Evolutionary conservation across 2,113 vertebrate genomes (phyloP), one percentile per base, ranked within the genome.

Genomic region (Miniopterus natalensis): DNA sequence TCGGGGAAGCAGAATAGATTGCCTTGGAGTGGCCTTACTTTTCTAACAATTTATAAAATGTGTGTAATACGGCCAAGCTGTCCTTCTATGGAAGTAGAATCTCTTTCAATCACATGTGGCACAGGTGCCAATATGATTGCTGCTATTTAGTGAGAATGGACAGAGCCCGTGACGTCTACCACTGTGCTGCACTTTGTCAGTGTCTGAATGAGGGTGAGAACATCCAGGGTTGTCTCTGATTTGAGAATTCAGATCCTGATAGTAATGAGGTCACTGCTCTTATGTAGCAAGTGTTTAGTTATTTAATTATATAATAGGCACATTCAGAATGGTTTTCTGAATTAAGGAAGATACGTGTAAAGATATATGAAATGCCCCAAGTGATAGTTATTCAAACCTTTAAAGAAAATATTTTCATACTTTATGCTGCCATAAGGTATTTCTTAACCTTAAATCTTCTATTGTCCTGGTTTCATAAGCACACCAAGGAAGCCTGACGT

Each of bases 11-110:
- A 23, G 42, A 55, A 55, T 0, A 63, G 88, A 55, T 6, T 31
- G 87, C 70, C 79, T 89, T 49, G 1, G 66, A 53, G 27, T 40
- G 36, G 92, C 90, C 90, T 94, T 90, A 80, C 10, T 88, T 96
- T 95, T 18, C 84, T 63, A 83, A 78, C 55, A 61, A 45, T 55
- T 61, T 91, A 15, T 45, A 61, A 86, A 75, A 23, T 57, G 51
- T 86, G 17, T 36, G 45, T 31, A 31, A 84, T 3, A 49, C 0
- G 1, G 59, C 49, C 66, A 18, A 47, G 53, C 0, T 55, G 42
- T 83, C 40, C 3, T 7, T 36, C 49, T 53, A 17, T 0, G 29
- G 47, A 73, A 78, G 49, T 20, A 55, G 81, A 61, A 14, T 23
- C 49, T 63, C 73, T 94, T 45, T 17, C 80, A 71, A 29, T 84